phyloP scores from a whole-genome alignment of 2,797 vertebrate species.

The Sardinella longiceps region DNA sequence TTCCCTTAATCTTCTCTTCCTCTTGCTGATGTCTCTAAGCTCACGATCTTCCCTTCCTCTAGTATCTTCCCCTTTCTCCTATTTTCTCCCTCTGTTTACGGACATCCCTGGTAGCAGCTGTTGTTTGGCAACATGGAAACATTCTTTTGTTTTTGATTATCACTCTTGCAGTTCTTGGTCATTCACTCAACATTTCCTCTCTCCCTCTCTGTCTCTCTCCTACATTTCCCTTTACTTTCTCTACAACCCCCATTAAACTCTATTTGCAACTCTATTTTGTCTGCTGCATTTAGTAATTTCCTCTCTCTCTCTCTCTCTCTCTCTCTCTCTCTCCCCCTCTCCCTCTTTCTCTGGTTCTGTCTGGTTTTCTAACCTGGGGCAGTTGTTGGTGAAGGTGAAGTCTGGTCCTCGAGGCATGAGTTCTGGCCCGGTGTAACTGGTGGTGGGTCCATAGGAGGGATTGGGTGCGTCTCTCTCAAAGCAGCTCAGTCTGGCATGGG shows the following conservation, averaged over 20 bases:
- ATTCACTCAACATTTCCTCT: no score
- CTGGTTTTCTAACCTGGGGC: constrained; percentile 57
- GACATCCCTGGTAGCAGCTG: no score
- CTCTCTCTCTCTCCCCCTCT: background rate
- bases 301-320: background rate
- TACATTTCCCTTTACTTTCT: no score
- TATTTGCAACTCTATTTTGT: background rate
- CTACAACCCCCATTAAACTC: background rate
- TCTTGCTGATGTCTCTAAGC: background rate
- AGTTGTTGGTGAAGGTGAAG: constrained; percentile 65
- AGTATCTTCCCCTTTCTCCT: background rate
- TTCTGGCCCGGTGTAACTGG: background rate
- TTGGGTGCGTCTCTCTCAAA: constrained; percentile 63
- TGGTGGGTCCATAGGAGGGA: constrained; percentile 61
- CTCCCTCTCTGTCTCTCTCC: no score
- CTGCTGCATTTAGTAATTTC: background rate
- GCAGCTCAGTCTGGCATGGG: constrained; percentile 54
- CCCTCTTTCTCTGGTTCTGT: background rate
- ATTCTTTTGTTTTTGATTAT: no score
- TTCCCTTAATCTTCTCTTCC: background rate
- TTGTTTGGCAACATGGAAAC: no score
- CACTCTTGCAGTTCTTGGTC: no score
- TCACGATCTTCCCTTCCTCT: constrained; percentile 12
- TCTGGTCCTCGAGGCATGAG: background rate
- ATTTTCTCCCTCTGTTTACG: background rate